Evolutionary conservation across 2,797 vertebrate species (phyloP).

Genomic region (Helarctos malayanus): DNA sequence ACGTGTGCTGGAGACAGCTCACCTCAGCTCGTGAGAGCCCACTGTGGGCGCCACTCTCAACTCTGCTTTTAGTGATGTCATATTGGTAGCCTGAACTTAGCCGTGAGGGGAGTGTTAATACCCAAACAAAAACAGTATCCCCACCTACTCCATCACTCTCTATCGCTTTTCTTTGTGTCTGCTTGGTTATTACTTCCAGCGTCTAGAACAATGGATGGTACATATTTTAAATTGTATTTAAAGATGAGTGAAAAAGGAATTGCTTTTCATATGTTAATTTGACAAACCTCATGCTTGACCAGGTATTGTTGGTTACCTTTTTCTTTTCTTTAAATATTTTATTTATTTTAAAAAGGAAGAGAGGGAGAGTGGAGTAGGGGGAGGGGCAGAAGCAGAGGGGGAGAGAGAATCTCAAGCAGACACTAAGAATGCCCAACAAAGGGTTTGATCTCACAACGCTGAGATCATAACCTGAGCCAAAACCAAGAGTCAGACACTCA

Average conservation of each 20-base stretch:
- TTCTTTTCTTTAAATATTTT: neutral
- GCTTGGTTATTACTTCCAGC: neutral
- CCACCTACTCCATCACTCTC: neutral
- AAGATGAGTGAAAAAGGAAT: neutral
- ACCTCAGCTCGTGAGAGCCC: too few relatives aligned
- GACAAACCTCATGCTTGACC: neutral
- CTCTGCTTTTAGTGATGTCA: neutral
- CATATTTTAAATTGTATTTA: neutral
- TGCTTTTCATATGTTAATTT: neutral
- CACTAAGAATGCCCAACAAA: neutral
- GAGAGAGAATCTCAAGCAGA: neutral
- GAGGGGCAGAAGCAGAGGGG: neutral
- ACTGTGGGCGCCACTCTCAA: neutral
- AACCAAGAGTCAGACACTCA: neutral
- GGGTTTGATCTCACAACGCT: neutral
- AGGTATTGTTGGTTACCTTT: neutral
- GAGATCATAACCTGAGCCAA: neutral
- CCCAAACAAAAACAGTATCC: neutral
- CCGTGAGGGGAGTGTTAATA: neutral
- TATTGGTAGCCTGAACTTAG: neutral
- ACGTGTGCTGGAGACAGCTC: fast-evolving
- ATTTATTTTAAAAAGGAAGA: neutral
- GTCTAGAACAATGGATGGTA: neutral
- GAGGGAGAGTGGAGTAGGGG: neutral
- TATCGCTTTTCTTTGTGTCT: neutral